Conservation (phyloP, 1,140 invertebrate species). For the Rhopalosiphum maidis region DNA sequence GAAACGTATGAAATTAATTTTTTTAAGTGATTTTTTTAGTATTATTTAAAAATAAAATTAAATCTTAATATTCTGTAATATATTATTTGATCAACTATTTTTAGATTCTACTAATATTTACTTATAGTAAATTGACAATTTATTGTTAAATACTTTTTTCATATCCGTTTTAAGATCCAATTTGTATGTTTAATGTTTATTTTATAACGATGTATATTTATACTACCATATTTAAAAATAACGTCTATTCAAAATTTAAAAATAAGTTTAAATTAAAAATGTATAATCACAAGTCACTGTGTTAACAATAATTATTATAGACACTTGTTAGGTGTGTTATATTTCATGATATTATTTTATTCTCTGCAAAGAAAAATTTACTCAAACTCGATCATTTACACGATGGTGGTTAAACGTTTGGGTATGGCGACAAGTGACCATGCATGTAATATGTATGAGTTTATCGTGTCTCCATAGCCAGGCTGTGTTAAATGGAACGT, state of each 20-base stretch:
- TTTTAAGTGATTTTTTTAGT: neutral
- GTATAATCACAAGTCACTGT: neutral
- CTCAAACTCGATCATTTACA: neutral
- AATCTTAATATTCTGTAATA: neutral
- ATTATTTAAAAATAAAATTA: neutral
- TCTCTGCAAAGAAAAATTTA: neutral
- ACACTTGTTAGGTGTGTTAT: neutral
- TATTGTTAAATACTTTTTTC: no score
- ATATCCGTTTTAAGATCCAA: no score
- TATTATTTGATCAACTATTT: neutral
- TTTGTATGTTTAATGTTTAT: no score
- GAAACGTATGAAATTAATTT: neutral
- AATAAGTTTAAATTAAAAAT: neutral
- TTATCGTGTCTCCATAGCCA: conserved; percentile 11
- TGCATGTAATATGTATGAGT: conserved; percentile 51
- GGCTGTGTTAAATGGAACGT: conserved; percentile 50
- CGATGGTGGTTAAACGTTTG: conserved; percentile 18
- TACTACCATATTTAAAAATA: no score
- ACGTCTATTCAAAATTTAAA: no score
- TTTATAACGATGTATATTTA: no score
- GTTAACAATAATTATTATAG: neutral
- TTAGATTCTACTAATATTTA: no score
- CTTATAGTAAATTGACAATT: no score
- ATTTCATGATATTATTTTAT: neutral
- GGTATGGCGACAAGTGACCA: conserved; percentile 44